phyloP scores from a whole-genome alignment of 2,888 invertebrate species.

The Macrophya alboannulata region DNA sequence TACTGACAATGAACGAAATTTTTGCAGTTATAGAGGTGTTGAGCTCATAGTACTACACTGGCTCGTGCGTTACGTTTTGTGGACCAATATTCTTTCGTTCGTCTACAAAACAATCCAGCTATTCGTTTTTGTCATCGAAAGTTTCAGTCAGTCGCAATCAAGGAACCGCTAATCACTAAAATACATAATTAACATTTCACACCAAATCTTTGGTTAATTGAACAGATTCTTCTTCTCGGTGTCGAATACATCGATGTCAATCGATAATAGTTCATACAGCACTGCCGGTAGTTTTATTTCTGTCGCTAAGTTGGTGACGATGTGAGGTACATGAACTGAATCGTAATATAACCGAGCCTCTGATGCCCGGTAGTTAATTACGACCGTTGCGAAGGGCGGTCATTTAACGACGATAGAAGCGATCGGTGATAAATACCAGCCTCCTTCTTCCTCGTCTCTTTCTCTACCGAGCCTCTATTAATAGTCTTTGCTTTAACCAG shows the following conservation, averaged over 20 bases:
- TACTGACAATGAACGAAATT: neutral
- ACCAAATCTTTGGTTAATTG: neutral
- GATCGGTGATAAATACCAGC: constrained; percentile 52
- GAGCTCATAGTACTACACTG: constrained; percentile 5
- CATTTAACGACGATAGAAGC: constrained; percentile 56
- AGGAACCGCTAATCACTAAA: neutral
- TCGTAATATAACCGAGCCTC: constrained; percentile 39
- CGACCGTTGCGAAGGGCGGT: constrained; percentile 38
- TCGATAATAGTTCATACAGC: neutral
- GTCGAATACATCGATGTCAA: neutral
- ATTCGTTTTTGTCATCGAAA: neutral
- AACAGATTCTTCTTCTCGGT: neutral
- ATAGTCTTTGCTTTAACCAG: constrained; percentile 44
- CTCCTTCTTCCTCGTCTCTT: constrained; percentile 35
- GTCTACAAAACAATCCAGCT: neutral
- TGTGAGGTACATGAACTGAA: constrained; percentile 31
- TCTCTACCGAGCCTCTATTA: constrained; percentile 16
- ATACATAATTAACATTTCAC: too few species aligned
- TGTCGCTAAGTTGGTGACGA: constrained; percentile 33
- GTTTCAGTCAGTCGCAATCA: neutral
- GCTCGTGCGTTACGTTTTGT: neutral
- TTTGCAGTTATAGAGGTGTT: neutral
- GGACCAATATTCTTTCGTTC: neutral
- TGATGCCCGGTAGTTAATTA: constrained; percentile 51
- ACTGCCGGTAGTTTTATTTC: neutral